Conservation (phyloP, 1,140 invertebrate genomes). For the roundworm (Caenorhabditis elegans) region DNA sequence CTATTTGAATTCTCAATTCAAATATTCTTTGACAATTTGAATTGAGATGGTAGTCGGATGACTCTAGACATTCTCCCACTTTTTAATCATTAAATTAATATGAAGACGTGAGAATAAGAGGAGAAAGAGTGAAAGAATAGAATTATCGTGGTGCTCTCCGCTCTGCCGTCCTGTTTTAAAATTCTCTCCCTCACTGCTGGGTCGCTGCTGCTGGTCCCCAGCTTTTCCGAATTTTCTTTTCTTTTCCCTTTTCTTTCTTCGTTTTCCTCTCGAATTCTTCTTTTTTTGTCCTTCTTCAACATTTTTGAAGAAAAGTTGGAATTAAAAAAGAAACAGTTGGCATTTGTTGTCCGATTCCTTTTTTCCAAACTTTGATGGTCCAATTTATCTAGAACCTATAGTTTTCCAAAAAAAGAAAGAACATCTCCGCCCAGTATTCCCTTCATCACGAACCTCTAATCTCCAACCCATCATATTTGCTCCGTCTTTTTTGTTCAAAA, state of each 20-base stretch:
- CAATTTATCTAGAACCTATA: too few relatives aligned
- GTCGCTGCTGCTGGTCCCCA: slow-evolving; percentile 25
- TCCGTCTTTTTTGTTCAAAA: too few relatives aligned
- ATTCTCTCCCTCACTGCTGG: slow-evolving; percentile 6
- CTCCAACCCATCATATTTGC: too few relatives aligned
- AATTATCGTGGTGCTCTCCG: slow-evolving; percentile 31
- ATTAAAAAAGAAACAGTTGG: not conserved
- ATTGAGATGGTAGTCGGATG: not conserved
- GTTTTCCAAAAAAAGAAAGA: too few relatives aligned
- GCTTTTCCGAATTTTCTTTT: slow-evolving; percentile 30
- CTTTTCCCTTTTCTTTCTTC: slow-evolving; percentile 23
- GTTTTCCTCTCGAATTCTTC: slow-evolving; percentile 30
- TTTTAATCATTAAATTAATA: slow-evolving; percentile 30
- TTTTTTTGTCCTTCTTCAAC: not conserved
- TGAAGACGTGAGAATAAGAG: slow-evolving; percentile 21
- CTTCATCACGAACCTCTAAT: too few relatives aligned
- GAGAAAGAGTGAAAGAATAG: slow-evolving; percentile 17
- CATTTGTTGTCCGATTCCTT: too few relatives aligned
- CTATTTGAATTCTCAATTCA: too few relatives aligned
- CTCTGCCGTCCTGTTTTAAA: slow-evolving; percentile 22
- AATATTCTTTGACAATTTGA: not conserved
- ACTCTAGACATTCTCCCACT: not conserved
- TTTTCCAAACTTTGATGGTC: too few relatives aligned
- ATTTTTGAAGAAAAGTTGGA: not conserved
- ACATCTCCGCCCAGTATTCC: too few relatives aligned